Evolutionary conservation across 2,797 vertebrate species (phyloP), one percentile per base, ranked within the genome.

Genomic region (Gila robusta): DNA sequence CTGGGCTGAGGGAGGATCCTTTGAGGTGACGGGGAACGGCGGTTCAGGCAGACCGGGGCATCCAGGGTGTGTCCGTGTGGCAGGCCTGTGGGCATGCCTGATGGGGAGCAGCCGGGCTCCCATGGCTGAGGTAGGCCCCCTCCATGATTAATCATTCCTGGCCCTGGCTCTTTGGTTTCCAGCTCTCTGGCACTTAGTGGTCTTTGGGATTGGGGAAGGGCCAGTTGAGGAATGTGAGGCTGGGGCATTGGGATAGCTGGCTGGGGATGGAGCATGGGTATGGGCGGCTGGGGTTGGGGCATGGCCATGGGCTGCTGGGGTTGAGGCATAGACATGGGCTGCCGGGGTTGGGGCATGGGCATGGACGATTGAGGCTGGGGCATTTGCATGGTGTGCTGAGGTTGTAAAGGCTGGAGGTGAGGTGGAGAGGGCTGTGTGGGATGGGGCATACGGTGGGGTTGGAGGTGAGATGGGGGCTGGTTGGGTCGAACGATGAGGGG

Each of bases 1-100:
- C 98, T 94, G 0, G 98, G 98, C 89, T 99, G 98, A 0, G 98
- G 98, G 7, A 99, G 97, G 77, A 98, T 97, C 79, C 98, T 96
- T 92, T 98, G 98, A 0, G 98, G 98, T 0, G 98, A 99, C 0
- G 97, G 98, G 0, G 97, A 98, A 69, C 98, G 96, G 66, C 94
- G 94, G 77, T 96, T 95, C 2, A 94, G 94, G 66, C 93, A 91
- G 21, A 88, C 91, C 0, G 97, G 97, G 0, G 96, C 96, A 91
- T 98, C 97, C 16, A 99, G 94, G 28, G 89, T 96, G 93, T 96
- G 96, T 47, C 96, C 96, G 0, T 97, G 97, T 89, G 92, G 89
- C 85, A 93, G 89, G 85, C 84, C 66, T 1, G 1, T 95, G 91
- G 91, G 93, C 90, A 94, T 93, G 77, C 91, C 87, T 37, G 94